Conservation (phyloP, 2,888 invertebrate species). For the Drosophila infuscata region DNA sequence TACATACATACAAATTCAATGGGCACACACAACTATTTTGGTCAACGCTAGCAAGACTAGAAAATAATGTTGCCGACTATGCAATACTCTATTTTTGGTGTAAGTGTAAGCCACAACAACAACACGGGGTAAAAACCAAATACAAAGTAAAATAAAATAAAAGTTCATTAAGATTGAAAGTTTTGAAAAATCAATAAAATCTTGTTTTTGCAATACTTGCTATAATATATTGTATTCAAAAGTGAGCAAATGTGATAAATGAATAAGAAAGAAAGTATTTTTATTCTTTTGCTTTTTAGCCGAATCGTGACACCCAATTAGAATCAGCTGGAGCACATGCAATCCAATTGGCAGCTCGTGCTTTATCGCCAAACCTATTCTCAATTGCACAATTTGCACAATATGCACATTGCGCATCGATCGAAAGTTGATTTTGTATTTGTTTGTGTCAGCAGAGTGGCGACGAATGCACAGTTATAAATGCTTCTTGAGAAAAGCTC, state of each 20-base stretch:
- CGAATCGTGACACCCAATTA: constrained; percentile 25
- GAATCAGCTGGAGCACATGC: constrained; percentile 10
- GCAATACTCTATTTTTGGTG: neutral
- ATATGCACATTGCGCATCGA: neutral
- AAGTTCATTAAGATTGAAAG: neutral
- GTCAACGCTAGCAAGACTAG: constrained; percentile 26
- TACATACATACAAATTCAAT: constrained; percentile 25
- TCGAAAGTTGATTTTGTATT: constrained; percentile 22
- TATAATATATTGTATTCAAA: neutral
- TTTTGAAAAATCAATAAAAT: neutral
- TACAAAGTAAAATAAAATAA: neutral
- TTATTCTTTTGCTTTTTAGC: neutral
- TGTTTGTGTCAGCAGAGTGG: constrained; percentile 6
- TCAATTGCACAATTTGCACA: constrained; percentile 5
- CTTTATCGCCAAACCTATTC: constrained; percentile 18
- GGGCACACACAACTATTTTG: constrained; percentile 48
- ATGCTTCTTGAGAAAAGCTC: constrained; percentile 7
- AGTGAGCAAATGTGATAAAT: neutral
- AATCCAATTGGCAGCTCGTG: constrained; percentile 22
- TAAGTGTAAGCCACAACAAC: neutral
- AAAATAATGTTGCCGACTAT: neutral
- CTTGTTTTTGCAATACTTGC: neutral
- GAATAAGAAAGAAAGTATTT: constrained; percentile 12
- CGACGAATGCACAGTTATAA: constrained; percentile 1
- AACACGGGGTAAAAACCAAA: neutral